Evolutionary conservation across 1,140 invertebrate genomes (phyloP), one percentile per base, ranked within the genome.

Genomic region (Musca domestica): DNA sequence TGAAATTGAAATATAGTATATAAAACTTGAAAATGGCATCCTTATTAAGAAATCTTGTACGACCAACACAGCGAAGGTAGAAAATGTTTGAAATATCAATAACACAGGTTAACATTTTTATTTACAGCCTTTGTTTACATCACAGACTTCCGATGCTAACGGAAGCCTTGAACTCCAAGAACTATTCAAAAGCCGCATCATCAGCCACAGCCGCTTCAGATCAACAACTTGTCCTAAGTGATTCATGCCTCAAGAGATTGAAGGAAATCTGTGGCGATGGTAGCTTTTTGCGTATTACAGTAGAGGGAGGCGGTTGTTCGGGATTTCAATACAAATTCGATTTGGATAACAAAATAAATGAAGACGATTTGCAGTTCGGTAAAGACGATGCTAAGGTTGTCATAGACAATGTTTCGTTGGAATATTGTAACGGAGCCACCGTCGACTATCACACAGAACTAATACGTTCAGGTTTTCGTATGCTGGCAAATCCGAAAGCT

Each of bases 321-420:
- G 98, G 98, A 9, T 99, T 99, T 83, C 96, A 99, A 76, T 99
- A 99, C 77, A 97, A 96, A 83, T 98, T 99, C 83, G 88, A 92
- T 72, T 84, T 98, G 71, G 95, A 98, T 78, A 85, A 83, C 30
- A 88, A 87, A 70, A 72, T 94, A 6, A 87, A 89, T 49, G 86
- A 90, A 20, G 95, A 98, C 80, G 96, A 98, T 80, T 90, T 87
- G 89, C 92, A 86, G 83, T 84, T 83, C 64, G 76, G 77, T 0
- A 71, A 74, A 51, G 73, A 93, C 79, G 93, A 94, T 47, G 92
- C 88, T 0, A 92, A 91, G 83, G 88, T 99, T 27, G 90, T 99
- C 0, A 90, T 98, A 48, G 98, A 99, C 83, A 85, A 88, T 34
- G 90, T 90, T 5, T 95, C 94, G 5, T 83, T 96, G 69, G 91